Evolutionary conservation across 2,888 invertebrate species (phyloP).

Genomic region (Erebia aethiops): DNA sequence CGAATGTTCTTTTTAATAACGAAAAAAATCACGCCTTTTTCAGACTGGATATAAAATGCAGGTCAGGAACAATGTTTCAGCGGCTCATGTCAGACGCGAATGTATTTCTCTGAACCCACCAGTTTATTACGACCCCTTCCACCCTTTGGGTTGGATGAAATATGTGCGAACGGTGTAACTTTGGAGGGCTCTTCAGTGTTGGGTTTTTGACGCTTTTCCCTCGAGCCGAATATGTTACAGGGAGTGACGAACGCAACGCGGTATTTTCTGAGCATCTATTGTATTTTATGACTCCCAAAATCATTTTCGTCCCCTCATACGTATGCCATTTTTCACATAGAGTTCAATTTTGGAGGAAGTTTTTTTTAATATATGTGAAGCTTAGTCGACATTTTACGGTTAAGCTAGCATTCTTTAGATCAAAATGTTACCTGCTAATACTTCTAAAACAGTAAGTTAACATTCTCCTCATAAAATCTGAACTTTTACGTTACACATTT

Average conservation of each 20-base stretch:
- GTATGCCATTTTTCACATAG: background rate
- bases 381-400: background rate
- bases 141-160: conserved; percentile 22
- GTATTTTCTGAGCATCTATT: conserved; percentile 32
- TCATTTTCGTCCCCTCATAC: background rate
- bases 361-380: background rate
- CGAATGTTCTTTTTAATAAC: conserved; percentile 26
- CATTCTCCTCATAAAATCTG: too few relatives aligned
- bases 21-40: conserved; percentile 24
- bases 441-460: too few relatives aligned
- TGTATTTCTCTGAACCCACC: conserved; percentile 42
- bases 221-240: conserved; percentile 44
- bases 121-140: conserved; percentile 37
- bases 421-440: too few relatives aligned
- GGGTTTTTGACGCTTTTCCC: conserved; percentile 46
- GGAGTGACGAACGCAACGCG: conserved; percentile 42
- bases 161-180: conserved; percentile 25
- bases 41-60: conserved; percentile 47
- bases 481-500: too few relatives aligned
- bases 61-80: conserved; percentile 48
- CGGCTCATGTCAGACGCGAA: conserved; percentile 45
- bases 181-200: conserved; percentile 35
- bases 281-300: conserved; percentile 13
- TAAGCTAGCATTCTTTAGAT: too few relatives aligned
- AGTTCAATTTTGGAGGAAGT: background rate